Base-by-base conservation (phyloP, 2,888 invertebrate genomes). In the Muscina levida region DNA sequence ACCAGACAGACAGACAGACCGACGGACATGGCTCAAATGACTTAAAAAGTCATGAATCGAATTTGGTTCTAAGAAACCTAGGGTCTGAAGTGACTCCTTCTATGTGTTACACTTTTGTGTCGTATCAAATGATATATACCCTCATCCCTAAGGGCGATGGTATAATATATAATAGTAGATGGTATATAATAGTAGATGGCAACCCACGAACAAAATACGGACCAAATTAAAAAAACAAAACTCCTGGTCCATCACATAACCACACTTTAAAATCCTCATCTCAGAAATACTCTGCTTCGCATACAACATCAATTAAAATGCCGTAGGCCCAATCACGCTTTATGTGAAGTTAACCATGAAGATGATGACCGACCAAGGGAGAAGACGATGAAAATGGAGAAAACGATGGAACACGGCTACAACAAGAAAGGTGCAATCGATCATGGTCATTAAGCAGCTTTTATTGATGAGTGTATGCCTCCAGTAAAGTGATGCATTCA, bases 381-480 rank as follows among this genome's bases (percentile, higher is more conserved):
- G 4, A 15, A 37, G n/a, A n/a, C n/a, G 39, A 39, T 19, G 42
- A 22, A 72, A 72, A 74, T 19, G 24, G 26, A 57, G 48, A 59
- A 48, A 48, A 11, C 6, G 65, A 22, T 70, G 44, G 66, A 67
- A 73, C 66, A 59, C 62, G 6, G 22, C 46, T 24, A 56, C 65
- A 65, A 56, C 65, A 46, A 75, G 86, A 87, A 85, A 84, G 85
- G 86, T 86, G 85, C 87, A 88, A 88, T 88, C 88, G 88, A 88
- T 88, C 88, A 87, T 87, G 87, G 87, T 86, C 88, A 87, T 87
- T 87, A 85, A 84, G 85, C 85, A 84, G 83, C 85, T 84, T 31
- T 85, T 84, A 84, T 83, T 83, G 83, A 84, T 83, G 83, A 83
- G 82, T 81, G 71, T 78, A 67, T 82, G 80, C 82, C 78, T 79